Evolutionary conservation across 1,140 invertebrate species (phyloP).

Genomic region (Drosophila tani): DNA sequence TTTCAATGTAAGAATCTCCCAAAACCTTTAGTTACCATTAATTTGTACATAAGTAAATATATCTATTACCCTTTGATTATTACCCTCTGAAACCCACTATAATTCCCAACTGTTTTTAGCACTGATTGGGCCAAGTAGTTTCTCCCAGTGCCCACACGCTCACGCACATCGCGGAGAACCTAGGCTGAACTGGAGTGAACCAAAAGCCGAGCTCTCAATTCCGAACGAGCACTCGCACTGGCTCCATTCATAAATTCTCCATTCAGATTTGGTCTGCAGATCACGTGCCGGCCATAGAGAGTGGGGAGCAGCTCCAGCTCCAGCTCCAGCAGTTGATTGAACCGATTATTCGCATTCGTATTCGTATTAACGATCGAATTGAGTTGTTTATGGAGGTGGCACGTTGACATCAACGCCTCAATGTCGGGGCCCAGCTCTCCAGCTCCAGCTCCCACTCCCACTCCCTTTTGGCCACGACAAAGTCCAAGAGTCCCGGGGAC

Average conservation of each 20-base stretch:
- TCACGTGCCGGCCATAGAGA: slow-evolving; percentile 72
- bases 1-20: no score
- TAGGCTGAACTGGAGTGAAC: slow-evolving; percentile 31
- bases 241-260: slow-evolving; percentile 79
- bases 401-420: slow-evolving; percentile 60
- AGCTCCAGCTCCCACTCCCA: slow-evolving; percentile 6
- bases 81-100: no score
- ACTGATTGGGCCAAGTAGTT: no score
- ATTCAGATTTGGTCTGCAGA: slow-evolving; percentile 75
- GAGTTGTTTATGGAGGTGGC: slow-evolving; percentile 59
- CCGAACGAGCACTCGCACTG: slow-evolving; percentile 7
- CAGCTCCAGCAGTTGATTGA: slow-evolving; percentile 62
- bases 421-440: slow-evolving; percentile 9
- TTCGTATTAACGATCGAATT: slow-evolving; percentile 53
- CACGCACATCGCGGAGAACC: slow-evolving; percentile 34
- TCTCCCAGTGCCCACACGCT: slow-evolving; percentile 21
- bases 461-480: slow-evolving; percentile 23
- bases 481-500: slow-evolving; percentile 29
- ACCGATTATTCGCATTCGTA: slow-evolving; percentile 60
- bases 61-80: not conserved
- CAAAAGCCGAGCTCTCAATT: slow-evolving; percentile 6
- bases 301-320: slow-evolving; percentile 8
- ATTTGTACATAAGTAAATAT: no score
- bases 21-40: no score
- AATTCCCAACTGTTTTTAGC: not conserved